phyloP scores from a whole-genome alignment of 2,113 vertebrate species.

The Trogon melanurus region DNA sequence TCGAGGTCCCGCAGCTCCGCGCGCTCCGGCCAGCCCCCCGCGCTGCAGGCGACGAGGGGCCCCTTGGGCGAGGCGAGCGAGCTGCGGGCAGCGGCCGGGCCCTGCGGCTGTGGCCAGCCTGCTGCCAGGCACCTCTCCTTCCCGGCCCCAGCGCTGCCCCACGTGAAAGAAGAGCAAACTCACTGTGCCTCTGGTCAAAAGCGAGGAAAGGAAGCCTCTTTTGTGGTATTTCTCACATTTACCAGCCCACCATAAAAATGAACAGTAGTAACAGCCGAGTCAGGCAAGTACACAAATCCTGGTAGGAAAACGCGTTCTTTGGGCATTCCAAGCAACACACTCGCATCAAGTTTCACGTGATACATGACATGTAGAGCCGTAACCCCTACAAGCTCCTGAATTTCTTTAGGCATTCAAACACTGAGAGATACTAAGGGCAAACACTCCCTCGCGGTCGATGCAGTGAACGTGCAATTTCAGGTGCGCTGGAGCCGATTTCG shows the following conservation, averaged over 20 bases:
- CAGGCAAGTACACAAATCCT: neutral
- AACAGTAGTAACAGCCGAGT: neutral
- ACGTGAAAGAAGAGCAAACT: neutral
- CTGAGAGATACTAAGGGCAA: neutral
- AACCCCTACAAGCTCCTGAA: neutral
- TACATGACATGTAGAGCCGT: neutral
- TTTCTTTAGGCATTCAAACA: neutral
- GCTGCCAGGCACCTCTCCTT: neutral
- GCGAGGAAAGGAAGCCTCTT: neutral
- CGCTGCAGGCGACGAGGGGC: too few species aligned
- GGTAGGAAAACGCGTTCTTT: neutral
- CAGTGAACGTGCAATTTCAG: neutral
- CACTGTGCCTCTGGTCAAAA: neutral
- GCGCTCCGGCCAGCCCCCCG: neutral
- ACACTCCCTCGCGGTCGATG: fast-evolving
- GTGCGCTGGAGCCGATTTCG: neutral
- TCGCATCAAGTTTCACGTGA: neutral
- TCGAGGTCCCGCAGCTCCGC: neutral
- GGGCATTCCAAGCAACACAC: neutral
- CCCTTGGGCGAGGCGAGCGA: neutral
- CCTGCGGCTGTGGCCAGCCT: neutral
- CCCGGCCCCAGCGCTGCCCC: fast-evolving
- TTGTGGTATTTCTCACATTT: neutral
- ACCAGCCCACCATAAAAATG: neutral
- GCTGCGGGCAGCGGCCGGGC: neutral